These are phyloP conservation scores for Excalfactoria chinensis DNA, from an alignment of 2,113 vertebrate genomes.

Conservation along the genomic window DNA sequence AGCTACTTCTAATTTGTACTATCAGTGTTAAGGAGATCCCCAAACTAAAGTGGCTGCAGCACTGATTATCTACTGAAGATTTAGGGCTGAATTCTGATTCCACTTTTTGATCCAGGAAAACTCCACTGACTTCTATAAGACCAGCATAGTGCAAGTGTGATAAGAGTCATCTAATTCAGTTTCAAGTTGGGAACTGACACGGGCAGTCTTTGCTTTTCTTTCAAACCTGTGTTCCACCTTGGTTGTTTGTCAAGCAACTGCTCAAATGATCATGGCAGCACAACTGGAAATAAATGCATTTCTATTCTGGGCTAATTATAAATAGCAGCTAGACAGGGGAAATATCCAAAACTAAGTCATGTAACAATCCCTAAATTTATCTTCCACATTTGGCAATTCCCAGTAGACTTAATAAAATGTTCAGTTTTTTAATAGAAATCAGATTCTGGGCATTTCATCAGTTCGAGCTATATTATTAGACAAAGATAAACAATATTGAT, in stretches of 20 bases:
- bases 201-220: background rate
- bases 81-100: background rate
- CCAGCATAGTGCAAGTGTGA: background rate
- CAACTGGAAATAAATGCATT: background rate
- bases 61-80: background rate
- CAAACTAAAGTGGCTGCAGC: background rate
- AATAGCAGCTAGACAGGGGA: constrained; percentile 44
- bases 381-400: background rate
- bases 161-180: background rate
- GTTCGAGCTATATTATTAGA: constrained; percentile 18
- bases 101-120: background rate
- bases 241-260: background rate
- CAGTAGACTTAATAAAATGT: constrained; percentile 13
- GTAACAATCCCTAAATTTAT: constrained; percentile 30
- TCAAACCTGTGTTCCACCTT: background rate
- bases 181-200: background rate
- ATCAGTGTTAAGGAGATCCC: background rate
- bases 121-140: background rate
- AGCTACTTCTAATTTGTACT: background rate
- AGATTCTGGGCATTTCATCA: constrained; percentile 10
- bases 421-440: constrained; percentile 44
- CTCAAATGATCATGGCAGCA: background rate
- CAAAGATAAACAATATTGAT: constrained; percentile 24
- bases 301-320: constrained; percentile 24
- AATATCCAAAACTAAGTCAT: constrained; percentile 11